These are phyloP conservation scores for Heliconius hermathena DNA, from an alignment of 1,140 invertebrate species.

Conservation along the genomic window DNA sequence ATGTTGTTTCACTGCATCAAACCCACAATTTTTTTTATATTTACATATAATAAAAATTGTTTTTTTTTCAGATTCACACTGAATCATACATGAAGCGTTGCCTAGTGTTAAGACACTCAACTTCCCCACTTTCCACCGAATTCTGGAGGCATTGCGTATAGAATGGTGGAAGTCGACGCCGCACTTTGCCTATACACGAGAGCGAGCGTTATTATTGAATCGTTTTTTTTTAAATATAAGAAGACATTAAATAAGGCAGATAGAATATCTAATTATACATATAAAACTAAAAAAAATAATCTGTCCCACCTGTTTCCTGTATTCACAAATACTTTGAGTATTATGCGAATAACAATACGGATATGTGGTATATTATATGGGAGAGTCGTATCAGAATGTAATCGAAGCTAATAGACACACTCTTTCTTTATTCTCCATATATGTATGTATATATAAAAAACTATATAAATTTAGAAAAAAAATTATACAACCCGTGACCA, in stretches of 20 bases:
- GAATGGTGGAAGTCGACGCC: background rate
- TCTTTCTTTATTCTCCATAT: conserved; percentile 14
- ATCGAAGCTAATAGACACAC: background rate
- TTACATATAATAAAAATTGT: no score
- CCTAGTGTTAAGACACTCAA: no score
- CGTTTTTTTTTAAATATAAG: no score
- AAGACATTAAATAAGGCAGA: no score
- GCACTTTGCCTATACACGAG: background rate
- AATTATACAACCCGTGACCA: no score
- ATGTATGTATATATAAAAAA: background rate
- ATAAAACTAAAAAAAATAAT: background rate
- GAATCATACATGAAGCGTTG: no score
- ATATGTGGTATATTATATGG: background rate
- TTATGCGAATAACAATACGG: background rate
- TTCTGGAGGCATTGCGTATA: background rate
- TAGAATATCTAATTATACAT: no score
- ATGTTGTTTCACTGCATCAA: no score
- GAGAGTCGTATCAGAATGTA: conserved; percentile 16
- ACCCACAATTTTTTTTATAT: no score
- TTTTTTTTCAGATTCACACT: no score
- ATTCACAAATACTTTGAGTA: background rate
- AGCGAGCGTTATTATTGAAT: no score
- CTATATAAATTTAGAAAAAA: background rate
- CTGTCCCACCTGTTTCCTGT: background rate
- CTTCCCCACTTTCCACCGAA: no score